Base-by-base conservation (phyloP, 2,888 invertebrate genomes). In the Scaptomyza cyrtandrae region DNA sequence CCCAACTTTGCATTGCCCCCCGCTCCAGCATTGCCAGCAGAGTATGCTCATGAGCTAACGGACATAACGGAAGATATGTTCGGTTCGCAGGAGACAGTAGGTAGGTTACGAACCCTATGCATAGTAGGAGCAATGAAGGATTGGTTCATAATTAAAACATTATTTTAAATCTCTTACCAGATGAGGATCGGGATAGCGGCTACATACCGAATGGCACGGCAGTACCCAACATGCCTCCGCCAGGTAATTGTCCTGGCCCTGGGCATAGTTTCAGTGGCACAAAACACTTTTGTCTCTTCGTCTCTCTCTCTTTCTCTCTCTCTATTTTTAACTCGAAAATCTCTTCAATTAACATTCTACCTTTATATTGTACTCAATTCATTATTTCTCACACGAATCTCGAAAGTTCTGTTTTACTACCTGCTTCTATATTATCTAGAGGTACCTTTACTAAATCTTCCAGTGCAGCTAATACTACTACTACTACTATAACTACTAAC, bases 1-100 rank as follows among this genome's bases (percentile, higher is more conserved):
- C 96, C 97, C 53, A 95, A 95, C 27, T 93, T 94, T 45, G 92
- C 93, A 5, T 93, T 94, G 69, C 92, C 92, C 2, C 90, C 89
- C 7, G 94, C 94, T 61, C 94, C 94, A n/a, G 93, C 94, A 44
- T 91, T 93, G 53, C 93, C 92, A 7, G 90, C 92, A 59, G 92
- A 92, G 75, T 92, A 91, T 74, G 90, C 90, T 0, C 88, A 91
- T 27, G 91, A 91, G 19, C 57, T 82, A 55, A 69, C 91, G 29
- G 83, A 85, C 58, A 80, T 91, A 5, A 90, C 86, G 35, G 90
- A 90, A 58, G 91, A 91, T 56, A 89, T 91, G 87, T 91, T 91
- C 61, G 90, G 88, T 33, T 91, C 91, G 3, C 89, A 91, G 56
- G 91, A 92, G 35, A 90, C 90, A n/a, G 90, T 91, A 60, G 91